A percentile compares a stretch with the other conserved stretches of the same genome.
These are phyloP conservation scores for Psilopsiagon aymara DNA, from an alignment of 2,113 vertebrate genomes.

Conservation along the genomic window DNA sequence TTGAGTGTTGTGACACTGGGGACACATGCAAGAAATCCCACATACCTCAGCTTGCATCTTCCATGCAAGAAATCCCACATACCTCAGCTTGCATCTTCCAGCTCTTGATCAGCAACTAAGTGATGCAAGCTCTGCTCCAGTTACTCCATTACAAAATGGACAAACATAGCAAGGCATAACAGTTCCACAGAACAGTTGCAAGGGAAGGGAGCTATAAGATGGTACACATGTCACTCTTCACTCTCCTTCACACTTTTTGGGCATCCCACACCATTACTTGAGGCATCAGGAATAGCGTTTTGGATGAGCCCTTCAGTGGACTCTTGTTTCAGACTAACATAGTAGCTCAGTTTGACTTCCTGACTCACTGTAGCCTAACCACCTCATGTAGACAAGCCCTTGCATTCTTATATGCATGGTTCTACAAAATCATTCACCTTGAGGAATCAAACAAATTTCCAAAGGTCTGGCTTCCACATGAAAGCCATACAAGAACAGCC, in stretches of 20 bases:
- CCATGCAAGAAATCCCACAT: background rate
- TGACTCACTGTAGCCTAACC: accelerated
- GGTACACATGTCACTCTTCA: background rate
- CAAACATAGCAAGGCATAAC: background rate
- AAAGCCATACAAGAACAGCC: conserved; percentile 10
- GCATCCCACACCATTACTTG: background rate
- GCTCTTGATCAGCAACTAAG: background rate
- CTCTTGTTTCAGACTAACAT: background rate
- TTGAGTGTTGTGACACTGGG: background rate
- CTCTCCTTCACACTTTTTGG: background rate
- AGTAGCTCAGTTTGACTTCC: background rate
- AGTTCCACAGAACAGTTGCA: background rate
- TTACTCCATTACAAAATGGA: background rate
- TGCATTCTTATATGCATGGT: background rate
- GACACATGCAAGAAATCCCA: background rate
- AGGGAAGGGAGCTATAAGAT: background rate
- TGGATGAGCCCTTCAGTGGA: background rate
- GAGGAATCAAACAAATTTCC: conserved; percentile 24
- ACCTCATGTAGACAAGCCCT: background rate
- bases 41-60: background rate
- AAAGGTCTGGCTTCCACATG: conserved; percentile 19
- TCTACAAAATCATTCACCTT: conserved; percentile 2
- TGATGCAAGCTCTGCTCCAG: background rate
- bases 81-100: background rate
- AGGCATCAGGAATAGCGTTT: background rate